Evolutionary conservation across 2,113 vertebrate species (phyloP).

Genomic region (Leucoraja erinaceus): DNA sequence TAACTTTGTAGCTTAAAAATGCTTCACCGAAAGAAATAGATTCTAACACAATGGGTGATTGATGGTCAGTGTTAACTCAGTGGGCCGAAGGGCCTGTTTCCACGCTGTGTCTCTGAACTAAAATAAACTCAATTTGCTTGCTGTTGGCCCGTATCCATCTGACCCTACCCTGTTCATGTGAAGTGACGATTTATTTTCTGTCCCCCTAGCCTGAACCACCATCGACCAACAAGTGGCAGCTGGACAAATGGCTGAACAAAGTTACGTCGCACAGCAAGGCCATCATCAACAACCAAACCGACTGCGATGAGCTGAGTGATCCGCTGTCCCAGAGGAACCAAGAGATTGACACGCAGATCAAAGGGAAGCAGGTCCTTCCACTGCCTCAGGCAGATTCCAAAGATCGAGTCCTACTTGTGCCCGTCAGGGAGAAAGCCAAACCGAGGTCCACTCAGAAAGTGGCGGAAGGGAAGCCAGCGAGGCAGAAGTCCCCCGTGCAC

Average conservation of each 20-base stretch:
- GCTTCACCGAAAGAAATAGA: too few relatives aligned
- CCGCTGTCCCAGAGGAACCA: slow-evolving; percentile 61
- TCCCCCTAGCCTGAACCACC: slow-evolving; percentile 76
- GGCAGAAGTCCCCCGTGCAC: slow-evolving; percentile 74
- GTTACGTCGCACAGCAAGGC: slow-evolving; percentile 90
- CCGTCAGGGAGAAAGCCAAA: slow-evolving; percentile 79
- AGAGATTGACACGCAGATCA: slow-evolving; percentile 58
- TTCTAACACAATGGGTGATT: too few relatives aligned
- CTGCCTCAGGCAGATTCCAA: slow-evolving; percentile 58
- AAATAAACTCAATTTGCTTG: too few relatives aligned
- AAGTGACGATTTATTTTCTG: slow-evolving; percentile 41
- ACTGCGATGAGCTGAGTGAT: slow-evolving; percentile 62
- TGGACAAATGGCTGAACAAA: slow-evolving; percentile 94
- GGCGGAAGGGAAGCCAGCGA: slow-evolving; percentile 74
- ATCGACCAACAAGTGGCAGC: slow-evolving; percentile 88
- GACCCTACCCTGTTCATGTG: too few relatives aligned
- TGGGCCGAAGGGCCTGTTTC: too few relatives aligned
- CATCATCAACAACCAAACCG: slow-evolving; percentile 75
- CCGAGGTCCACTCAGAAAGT: slow-evolving; percentile 75
- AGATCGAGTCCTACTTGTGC: slow-evolving; percentile 64
- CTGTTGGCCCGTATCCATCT: too few relatives aligned
- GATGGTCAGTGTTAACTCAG: too few relatives aligned
- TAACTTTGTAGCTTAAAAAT: too few relatives aligned
- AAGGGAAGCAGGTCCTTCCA: slow-evolving; percentile 64
- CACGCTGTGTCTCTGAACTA: too few relatives aligned